Base-by-base conservation (phyloP, 2,888 invertebrate species). In the Lithophane ornitopus region DNA sequence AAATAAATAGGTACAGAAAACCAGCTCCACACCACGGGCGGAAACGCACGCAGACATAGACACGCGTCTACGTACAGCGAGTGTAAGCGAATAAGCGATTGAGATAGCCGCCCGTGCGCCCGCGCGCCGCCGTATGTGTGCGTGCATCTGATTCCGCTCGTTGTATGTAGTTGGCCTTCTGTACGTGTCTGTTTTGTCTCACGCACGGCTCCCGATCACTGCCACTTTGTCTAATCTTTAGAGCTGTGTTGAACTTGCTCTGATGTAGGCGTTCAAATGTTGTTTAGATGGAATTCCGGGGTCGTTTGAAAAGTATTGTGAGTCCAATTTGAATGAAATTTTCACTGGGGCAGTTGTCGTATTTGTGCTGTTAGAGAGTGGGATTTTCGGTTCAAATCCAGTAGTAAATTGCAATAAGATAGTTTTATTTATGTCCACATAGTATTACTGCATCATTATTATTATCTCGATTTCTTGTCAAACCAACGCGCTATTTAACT, bases 151-250 rank as follows among this genome's bases (percentile, higher is more conserved):
- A 39, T n/a, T 52, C 34, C 11, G 22, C 14, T 66, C 34, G 11
- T 46, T 71, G 14, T 14, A n/a, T n/a, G 3, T 11, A 8, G 7
- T 11, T n/a, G 0, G 16, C 12, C 16, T 78, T 78, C 44, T 76
- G 58, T 16, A 22, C 0, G 3, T 34, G 19, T 44, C 12, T 34
- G 22, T n/a, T 44, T 3, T 39, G 14, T 78, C 58, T 2, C 41
- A 12, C 1, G 3, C 3, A 4, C 34, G 2, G 26, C 16, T 52
- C 26, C 58, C 52, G 61, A 73, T 71, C 67, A 44, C 79, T 26
- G 39, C 54, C 70, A 70, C 58, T 83, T 72, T 73, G 59, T 65
- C 63, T 74, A 74, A 83, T 79, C 70, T 79, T 78, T 83, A 83
- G 62, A 83, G 78, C 56, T 58, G 65, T 70, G 28, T 58, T 58